Percentiles rank a stretch among this genome's conserved stretches.
phyloP scores from a whole-genome alignment of 2,888 invertebrate species.

The Cyclophora albipunctata region DNA sequence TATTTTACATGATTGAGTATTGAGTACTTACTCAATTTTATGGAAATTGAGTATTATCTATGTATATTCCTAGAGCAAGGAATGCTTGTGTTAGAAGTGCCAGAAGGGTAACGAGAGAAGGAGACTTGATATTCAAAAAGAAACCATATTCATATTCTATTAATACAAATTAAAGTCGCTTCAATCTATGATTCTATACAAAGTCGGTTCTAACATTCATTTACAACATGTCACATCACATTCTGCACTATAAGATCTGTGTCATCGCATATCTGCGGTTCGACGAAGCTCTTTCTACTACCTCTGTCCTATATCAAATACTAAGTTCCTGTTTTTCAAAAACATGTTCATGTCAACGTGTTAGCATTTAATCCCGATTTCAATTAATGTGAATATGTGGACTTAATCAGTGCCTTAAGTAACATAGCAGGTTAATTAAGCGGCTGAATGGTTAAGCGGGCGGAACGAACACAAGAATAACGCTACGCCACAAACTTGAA shows the following conservation, averaged over 20 bases:
- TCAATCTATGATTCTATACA: no score
- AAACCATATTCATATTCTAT: not conserved
- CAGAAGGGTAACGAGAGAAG: not conserved
- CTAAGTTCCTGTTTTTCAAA: no score
- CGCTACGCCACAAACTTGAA: constrained; percentile 5
- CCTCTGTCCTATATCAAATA: no score
- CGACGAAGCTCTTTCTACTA: no score
- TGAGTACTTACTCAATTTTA: not conserved
- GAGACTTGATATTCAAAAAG: constrained; percentile 5
- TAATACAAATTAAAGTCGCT: no score
- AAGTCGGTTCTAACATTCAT: no score
- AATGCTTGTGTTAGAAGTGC: not conserved
- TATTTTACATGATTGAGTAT: constrained; percentile 1
- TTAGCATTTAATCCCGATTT: no score
- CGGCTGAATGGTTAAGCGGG: constrained; percentile 21
- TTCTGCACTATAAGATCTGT: no score
- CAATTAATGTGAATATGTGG: no score
- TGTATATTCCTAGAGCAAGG: not conserved
- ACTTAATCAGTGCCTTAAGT: not conserved
- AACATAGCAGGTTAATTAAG: constrained; percentile 29
- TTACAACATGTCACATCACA: no score
- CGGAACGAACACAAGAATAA: constrained; percentile 14
- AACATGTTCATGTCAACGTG: no score
- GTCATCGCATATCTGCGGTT: no score
- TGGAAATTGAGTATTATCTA: not conserved